A percentile compares a stretch with the other conserved stretches of the same genome.
phyloP scores from a whole-genome alignment of 2,888 invertebrate genomes.

The Archips xylosteana region DNA sequence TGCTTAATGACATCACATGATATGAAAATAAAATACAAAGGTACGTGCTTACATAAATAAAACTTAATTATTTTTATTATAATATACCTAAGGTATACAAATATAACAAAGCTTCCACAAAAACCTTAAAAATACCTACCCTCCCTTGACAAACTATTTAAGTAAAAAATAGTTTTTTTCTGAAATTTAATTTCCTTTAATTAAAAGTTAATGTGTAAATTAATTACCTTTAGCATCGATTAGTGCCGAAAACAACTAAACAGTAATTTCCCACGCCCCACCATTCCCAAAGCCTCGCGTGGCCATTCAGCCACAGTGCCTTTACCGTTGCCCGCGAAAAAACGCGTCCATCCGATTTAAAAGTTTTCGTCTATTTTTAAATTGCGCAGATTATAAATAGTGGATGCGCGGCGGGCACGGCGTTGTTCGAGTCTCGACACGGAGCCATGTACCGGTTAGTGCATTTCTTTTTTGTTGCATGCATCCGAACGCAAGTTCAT shows the following conservation, averaged over 20 bases:
- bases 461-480: constrained; percentile 51
- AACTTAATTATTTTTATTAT: no score
- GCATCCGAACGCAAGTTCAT: constrained; percentile 42
- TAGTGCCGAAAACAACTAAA: constrained; percentile 28
- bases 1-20: no score
- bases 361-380: constrained; percentile 61
- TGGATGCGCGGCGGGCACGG: constrained; percentile 58
- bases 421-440: constrained; percentile 54
- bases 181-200: background rate
- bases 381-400: constrained; percentile 68
- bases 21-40: no score
- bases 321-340: constrained; percentile 64
- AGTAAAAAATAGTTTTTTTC: background rate
- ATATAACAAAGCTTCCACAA: no score
- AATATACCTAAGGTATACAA: no score
- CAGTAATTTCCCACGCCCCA: constrained; percentile 48
- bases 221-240: constrained; percentile 24
- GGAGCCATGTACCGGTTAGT: constrained; percentile 77
- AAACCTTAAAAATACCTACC: no score
- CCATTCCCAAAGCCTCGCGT: constrained; percentile 47
- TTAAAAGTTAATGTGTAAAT: constrained; percentile 3
- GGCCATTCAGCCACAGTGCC: constrained; percentile 45
- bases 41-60: no score
- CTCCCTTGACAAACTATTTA: no score
- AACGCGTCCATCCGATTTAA: constrained; percentile 49